Evolutionary conservation across 2,113 vertebrate genomes (phyloP).

Genomic region (Camelus dromedarius): DNA sequence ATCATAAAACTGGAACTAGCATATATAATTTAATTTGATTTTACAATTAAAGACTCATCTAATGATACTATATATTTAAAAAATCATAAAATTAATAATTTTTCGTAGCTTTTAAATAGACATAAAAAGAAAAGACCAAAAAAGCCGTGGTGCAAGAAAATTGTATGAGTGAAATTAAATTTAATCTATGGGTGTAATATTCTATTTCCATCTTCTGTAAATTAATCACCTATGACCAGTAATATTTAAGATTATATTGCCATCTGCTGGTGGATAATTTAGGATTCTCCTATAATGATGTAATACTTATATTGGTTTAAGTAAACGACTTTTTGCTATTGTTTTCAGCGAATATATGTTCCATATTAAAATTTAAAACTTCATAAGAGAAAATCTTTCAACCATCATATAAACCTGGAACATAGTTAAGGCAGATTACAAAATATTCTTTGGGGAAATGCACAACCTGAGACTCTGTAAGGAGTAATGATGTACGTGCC

Average conservation of each 20-base stretch:
- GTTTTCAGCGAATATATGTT: slow-evolving; percentile 15
- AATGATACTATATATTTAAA: background rate
- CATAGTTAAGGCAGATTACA: background rate
- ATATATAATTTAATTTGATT: slow-evolving; percentile 5
- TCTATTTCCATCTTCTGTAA: background rate
- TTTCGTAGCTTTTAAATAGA: background rate
- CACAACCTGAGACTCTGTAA: background rate
- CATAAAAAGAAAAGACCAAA: background rate
- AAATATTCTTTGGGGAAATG: background rate
- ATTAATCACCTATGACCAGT: background rate
- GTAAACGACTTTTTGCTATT: slow-evolving; percentile 39
- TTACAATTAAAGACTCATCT: slow-evolving; percentile 13
- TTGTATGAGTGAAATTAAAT: background rate
- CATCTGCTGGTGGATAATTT: slow-evolving; percentile 77
- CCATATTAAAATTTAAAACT: background rate
- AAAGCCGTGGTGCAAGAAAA: background rate
- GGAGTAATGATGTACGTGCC: background rate
- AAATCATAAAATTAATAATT: background rate
- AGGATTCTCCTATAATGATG: background rate
- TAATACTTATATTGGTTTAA: slow-evolving; percentile 53
- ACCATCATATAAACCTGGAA: background rate
- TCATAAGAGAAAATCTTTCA: background rate
- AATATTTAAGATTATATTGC: slow-evolving; percentile 74
- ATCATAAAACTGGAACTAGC: slow-evolving; percentile 10
- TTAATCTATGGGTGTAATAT: slow-evolving; percentile 5